Evolutionary conservation across 2,888 invertebrate genomes (phyloP).

Genomic region (Parasteatoda lunata): DNA sequence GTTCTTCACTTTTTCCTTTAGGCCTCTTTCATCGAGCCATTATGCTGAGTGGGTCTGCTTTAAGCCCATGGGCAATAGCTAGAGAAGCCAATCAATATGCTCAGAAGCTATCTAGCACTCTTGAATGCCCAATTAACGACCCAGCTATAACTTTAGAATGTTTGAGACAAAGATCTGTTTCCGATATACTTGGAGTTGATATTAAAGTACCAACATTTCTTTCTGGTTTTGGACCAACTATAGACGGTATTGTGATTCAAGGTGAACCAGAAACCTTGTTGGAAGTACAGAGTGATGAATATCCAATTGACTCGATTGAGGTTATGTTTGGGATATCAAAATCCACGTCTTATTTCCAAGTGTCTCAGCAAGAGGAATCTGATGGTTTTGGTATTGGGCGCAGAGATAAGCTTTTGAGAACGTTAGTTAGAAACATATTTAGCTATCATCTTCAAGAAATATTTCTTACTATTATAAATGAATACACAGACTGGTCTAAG

Average conservation of each 20-base stretch:
- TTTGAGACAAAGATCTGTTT: constrained; percentile 83
- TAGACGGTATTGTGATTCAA: constrained; percentile 84
- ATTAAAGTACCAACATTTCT: constrained; percentile 83
- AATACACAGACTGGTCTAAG: constrained; percentile 93
- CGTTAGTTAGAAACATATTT: constrained; percentile 90
- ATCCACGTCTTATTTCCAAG: constrained; percentile 92
- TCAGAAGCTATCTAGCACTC: constrained; percentile 73
- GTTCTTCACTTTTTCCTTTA: constrained; percentile 73
- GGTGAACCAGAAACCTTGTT: constrained; percentile 77
- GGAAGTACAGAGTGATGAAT: constrained; percentile 79
- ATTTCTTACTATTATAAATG: constrained; percentile 93
- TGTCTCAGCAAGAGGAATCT: constrained; percentile 86
- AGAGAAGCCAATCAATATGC: constrained; percentile 79
- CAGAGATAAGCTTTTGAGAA: constrained; percentile 75
- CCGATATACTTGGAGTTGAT: constrained; percentile 85
- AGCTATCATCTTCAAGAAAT: constrained; percentile 89
- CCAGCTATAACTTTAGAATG: constrained; percentile 87
- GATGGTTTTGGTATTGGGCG: constrained; percentile 85
- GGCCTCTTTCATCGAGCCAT: constrained; percentile 84
- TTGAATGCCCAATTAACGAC: constrained; percentile 79
- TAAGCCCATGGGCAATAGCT: constrained; percentile 84
- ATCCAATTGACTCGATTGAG: constrained; percentile 82
- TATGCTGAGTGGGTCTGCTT: constrained; percentile 84
- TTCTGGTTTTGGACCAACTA: constrained; percentile 92
- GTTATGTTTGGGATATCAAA: constrained; percentile 92